Evolutionary conservation across 2,888 invertebrate species (phyloP), one percentile per base, ranked within the genome.

Genomic region (Entomobrya multifasciata): DNA sequence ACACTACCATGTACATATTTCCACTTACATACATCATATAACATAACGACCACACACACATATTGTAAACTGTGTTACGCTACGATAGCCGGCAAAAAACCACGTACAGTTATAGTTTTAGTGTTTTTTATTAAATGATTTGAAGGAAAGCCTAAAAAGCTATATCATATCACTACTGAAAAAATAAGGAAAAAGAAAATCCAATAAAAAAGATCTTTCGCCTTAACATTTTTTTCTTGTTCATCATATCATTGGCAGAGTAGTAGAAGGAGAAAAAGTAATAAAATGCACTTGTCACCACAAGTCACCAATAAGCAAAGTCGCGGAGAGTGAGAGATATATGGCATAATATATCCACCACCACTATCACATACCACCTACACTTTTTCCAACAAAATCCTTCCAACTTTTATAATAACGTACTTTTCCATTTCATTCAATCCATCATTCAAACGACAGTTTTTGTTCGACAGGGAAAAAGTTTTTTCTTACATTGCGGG

Each of bases 271-370:
- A 25, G 60, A 74, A 57, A 74, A 74, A 82, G 82, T 74, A 72
- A 82, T 82, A 82, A 82, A 82, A 82, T 82, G 62, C 82, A 82
- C 82, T 82, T 82, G 82, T 82, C 82, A 82, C 82, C 82, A 74
- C 82, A 82, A 82, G 60, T 82, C 74, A 82, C 82, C 80, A 67
- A 62, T 78, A 36, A 77, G 57, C 57, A 47, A 13, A 60, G 62
- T 47, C 44, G n/a, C n/a, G n/a, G n/a, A 60, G 25, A 78, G 78
- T 52, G 30, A 65, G 20, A 65, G 65, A 80, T 55, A 76, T 76
- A 76, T 76, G 55, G 36, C 76, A 76, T 36, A 55, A 76, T 55
- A 76, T 55, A 76, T 25, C 76, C 76, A 36, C 30, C 76, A 76
- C 55, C 36, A 30, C 30, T 30, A 15, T 20, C 47, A 20, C 17